phyloP scores from a whole-genome alignment of 37 sponge, comb jelly and placozoan genomes.

The Eunapius fragilis region DNA sequence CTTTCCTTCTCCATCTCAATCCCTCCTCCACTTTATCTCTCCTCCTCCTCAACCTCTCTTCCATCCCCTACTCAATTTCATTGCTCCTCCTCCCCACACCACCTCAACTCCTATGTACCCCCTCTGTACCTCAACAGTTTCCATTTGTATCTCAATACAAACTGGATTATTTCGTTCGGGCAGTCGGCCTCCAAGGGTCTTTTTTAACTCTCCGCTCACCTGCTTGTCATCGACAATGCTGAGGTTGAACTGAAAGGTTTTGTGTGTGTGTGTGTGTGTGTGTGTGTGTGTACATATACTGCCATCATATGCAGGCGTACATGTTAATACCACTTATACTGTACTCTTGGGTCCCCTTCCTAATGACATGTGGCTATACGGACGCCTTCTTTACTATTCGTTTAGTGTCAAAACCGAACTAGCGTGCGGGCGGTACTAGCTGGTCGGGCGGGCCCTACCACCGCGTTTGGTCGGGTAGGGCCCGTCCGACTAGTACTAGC shows the following conservation, averaged over 20 bases:
- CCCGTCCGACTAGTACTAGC: too few species aligned
- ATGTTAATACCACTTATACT: too few species aligned
- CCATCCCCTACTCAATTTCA: neutral
- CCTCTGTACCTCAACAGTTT: constrained; percentile 63
- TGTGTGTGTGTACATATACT: neutral
- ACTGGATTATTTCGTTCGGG: constrained; percentile 55
- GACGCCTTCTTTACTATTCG: too few species aligned
- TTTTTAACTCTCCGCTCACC: constrained; percentile 57
- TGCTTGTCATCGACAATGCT: constrained; percentile 64
- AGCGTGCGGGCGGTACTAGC: too few species aligned
- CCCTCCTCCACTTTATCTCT: too few species aligned
- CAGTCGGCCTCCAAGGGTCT: constrained; percentile 34
- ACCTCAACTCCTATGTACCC: neutral
- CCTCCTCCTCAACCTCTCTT: too few species aligned
- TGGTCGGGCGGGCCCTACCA: too few species aligned
- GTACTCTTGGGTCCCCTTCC: too few species aligned
- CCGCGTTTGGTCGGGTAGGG: too few species aligned
- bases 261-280: neutral
- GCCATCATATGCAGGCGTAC: neutral
- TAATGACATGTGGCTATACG: too few species aligned
- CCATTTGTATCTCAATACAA: constrained; percentile 71
- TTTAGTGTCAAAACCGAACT: too few species aligned
- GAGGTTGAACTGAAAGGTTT: constrained; percentile 60
- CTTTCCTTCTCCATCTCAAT: too few species aligned
- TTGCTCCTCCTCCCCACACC: neutral